Conservation (phyloP, 1,140 invertebrate species). For the Battus philenor region DNA sequence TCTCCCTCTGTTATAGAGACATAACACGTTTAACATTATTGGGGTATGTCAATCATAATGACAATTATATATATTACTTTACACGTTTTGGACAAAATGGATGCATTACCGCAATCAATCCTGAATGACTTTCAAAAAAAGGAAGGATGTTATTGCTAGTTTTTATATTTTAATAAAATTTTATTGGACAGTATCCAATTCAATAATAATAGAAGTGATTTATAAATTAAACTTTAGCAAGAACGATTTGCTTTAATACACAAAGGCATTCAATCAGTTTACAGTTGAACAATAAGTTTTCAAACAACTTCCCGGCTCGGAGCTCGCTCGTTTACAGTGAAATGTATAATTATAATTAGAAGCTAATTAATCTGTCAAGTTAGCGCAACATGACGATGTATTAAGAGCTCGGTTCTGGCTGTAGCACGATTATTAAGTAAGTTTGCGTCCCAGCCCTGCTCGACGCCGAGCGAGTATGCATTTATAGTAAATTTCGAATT, state of each 20-base stretch:
- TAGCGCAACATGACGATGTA: conserved; percentile 29
- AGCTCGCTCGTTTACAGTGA: not conserved
- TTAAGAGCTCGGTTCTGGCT: conserved; percentile 21
- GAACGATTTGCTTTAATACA: conserved; percentile 1
- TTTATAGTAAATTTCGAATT: conserved; percentile 3
- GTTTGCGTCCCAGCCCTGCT: conserved; percentile 19
- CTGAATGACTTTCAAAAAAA: no score
- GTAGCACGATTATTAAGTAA: conserved; percentile 29
- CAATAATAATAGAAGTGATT: no score
- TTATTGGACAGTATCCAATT: no score
- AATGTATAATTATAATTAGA: conserved; percentile 38
- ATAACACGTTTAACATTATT: conserved; percentile 3
- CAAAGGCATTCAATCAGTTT: conserved; percentile 11
- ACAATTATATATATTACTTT: no score
- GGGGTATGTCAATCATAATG: conserved; percentile 5
- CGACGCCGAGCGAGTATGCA: not conserved
- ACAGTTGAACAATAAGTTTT: conserved; percentile 12
- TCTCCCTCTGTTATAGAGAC: conserved; percentile 31
- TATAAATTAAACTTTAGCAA: no score
- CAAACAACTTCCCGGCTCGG: conserved; percentile 8
- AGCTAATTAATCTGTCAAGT: conserved; percentile 52
- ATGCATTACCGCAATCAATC: no score
- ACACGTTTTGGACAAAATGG: no score
- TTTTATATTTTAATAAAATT: no score
- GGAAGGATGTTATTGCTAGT: no score